Base-by-base conservation (phyloP, 2,113 vertebrate species). In the Neodontobutis hainanensis region DNA sequence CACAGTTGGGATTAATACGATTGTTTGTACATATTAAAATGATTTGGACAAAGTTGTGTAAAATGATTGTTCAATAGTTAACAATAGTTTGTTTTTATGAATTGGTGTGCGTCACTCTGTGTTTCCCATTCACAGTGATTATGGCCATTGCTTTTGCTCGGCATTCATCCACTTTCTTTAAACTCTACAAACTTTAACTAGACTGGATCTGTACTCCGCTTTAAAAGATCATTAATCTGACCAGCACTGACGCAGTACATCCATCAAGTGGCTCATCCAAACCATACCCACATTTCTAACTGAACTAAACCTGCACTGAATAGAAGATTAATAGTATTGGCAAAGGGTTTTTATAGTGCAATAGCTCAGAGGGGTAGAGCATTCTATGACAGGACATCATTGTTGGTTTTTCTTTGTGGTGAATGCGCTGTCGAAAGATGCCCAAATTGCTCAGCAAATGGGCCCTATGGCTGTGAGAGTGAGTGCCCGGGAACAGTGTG, bases 381-480 rank as follows among this genome's bases (percentile, higher is more conserved):
- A 8, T 19, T 35, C 56, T 78, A 14, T 73, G 70, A 72, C 78
- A 79, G 79, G 36, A 55, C 27, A 70, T 55, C 46, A 57, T 58
- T 51, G 43, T 57, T n/a, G 43, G 59, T 68, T 68, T 78, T 53
- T 65, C 53, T 45, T 75, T 61, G 72, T 69, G 56, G 65, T 42
- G 65, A 70, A 66, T 53, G 38, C 14, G 40, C 53, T 61, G 65
- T 66, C 58, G 75, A 70, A 58, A 74, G 49, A 70, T 69, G 70
- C 51, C 42, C 14, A 55, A 74, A 82, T 64, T 69, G 70, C 71
- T 46, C 58, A 8, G 32, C 19, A 65, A 80, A 78, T 78, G 58
- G 74, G 69, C 77, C 52, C 61, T 68, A 61, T 47, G 48, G 55
- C 0, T 8, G 58, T 34, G 3, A n/a, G 11, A 8, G 40, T 0